Evolutionary conservation across 2,113 vertebrate genomes (phyloP).

Genomic region (Cyanoramphus novaezelandiae): DNA sequence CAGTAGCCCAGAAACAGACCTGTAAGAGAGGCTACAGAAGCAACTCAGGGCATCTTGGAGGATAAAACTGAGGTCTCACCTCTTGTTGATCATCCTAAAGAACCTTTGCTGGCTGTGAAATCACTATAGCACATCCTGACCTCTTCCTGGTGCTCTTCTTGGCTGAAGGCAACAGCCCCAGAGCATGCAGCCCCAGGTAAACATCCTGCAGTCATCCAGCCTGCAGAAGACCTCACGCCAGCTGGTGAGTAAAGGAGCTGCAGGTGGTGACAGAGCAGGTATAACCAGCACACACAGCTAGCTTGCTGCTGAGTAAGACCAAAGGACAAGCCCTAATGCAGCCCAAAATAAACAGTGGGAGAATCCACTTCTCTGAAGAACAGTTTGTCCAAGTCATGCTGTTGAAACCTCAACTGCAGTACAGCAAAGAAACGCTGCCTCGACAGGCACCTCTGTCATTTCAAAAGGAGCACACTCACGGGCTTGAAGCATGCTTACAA

Average conservation of each 20-base stretch:
- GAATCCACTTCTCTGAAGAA: neutral
- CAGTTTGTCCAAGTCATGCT: neutral
- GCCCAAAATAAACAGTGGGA: neutral
- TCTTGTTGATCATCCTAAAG: neutral
- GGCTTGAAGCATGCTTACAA: neutral
- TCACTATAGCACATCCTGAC: fast-evolving
- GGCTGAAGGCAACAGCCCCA: neutral
- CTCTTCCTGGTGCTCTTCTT: neutral
- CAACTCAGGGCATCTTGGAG: neutral
- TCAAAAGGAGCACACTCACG: neutral
- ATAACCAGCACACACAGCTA: neutral
- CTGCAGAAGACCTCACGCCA: neutral
- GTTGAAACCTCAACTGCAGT: neutral
- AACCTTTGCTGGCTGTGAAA: neutral
- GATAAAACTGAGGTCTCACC: neutral
- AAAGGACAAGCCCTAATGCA: neutral
- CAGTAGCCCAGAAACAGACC: neutral
- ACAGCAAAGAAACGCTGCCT: neutral
- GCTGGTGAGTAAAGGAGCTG: neutral
- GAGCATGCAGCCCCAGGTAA: neutral
- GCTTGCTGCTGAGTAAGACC: neutral
- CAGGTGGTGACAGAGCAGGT: neutral
- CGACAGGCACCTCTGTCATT: neutral
- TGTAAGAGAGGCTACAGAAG: neutral
- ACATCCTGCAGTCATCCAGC: neutral